Evolutionary conservation across 2,797 vertebrate species (phyloP), one percentile per base, ranked within the genome.

Genomic region (Sphenopsis melanotis): DNA sequence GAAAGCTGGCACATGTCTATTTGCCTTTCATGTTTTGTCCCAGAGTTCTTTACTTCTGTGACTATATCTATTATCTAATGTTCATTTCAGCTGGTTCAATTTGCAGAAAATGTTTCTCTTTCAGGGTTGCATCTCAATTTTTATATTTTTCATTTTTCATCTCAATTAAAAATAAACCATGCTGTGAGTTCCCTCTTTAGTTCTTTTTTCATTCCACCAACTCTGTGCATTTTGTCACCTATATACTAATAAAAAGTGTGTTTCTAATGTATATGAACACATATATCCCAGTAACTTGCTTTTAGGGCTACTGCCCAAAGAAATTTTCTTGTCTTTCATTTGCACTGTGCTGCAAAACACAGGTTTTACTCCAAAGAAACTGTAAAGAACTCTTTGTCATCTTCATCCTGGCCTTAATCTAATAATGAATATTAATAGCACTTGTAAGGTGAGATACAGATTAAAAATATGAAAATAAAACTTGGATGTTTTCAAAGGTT

Each of bases 91-190:
- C 1, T 0, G 10, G 29, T 75, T 78, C 27, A 71, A 21, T 93
- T 81, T 82, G 22, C 34, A 74, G 85, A 77, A 91, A 83, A 71
- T 32, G 3, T 74, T 95, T 97, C 32, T 32, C 90, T 96, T 96
- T 94, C 96, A 80, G 90, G 4, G 3, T 83, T 80, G 61, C 10
- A 9, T 94, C 68, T 92, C 36, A 74, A 71, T 83, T 53, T 90
- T 94, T 74, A 1, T 83, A 53, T 77, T 95, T 97, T 96, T 88
- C 92, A 94, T 95, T 97, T 98, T 96, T 98, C 95, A 96, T 89
- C 95, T 97, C 97, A 97, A 97, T 98, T 98, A 98, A 97, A 98
- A 98, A 97, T 92, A 97, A 97, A 96, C 63, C 95, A 97, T 93
- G 91, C 96, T 96, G 95, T 94, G 97, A 97, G 86, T 93, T 77